Evolutionary conservation across 2,888 invertebrate genomes (phyloP), one percentile per base, ranked within the genome.

Genomic region (Ephialtes manifestator): DNA sequence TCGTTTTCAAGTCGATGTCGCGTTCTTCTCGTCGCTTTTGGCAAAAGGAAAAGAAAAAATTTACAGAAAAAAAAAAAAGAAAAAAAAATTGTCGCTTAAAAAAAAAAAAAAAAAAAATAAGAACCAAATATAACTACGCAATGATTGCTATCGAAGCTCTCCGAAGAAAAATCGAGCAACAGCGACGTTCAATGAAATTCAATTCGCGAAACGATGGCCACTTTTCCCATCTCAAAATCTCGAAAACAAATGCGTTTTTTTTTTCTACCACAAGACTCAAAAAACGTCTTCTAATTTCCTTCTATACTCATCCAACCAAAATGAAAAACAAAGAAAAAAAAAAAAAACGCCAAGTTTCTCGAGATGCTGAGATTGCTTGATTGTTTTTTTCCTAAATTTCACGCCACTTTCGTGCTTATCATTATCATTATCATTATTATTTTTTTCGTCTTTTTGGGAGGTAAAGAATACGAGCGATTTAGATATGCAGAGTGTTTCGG

Each of bases 391-490:
- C 28, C 55, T 55, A 55, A 55, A 58, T 58, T 58, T 24, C 28
- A 55, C 46, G 71, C 55, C 77, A 43, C 8, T 31, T 65, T 55
- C 53, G 72, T 46, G 82, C 24, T 35, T 31, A 18, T n/a, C 39
- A 53, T 11, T 24, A 15, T 31, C 46, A 72, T 84, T 46, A 20
- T 24, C 1, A 1, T 51, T 51, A 5, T 51, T 78, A 60, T 46
- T 58, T 48, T 43, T 60, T 63, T 80, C 76, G 77, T 77, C 72
- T 70, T 76, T 63, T 67, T 20, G 39, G 46, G 48, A 71, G 70
- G 78, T 85, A 83, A 78, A 76, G 81, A 82, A 87, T 84, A 84
- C 84, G 87, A 84, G 85, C 78, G 75, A 81, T 85, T 85, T 81
- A 85, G 84, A 85, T 85, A 85, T 85, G 84, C 84, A 87, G 83